Evolutionary conservation across 2,888 invertebrate species (phyloP), one percentile per base, ranked within the genome.

Genomic region (Petrolisthes cinctipes): DNA sequence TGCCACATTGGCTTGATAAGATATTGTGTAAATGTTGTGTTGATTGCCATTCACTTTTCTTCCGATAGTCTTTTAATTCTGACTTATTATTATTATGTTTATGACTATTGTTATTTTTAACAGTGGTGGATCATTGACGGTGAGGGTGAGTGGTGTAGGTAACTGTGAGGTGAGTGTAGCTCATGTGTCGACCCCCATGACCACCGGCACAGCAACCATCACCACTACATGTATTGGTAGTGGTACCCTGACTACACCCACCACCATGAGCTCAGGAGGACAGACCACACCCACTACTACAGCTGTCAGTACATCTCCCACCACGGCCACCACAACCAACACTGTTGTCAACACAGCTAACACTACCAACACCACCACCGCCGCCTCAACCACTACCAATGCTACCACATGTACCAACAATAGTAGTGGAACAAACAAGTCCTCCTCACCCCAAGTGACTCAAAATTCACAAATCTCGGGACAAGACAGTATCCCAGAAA

Each of bases 401-500:
- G 56, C 54, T n/a, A 76, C 73, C 86, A 86, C 61, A 61, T 78
- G 9, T 66, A 75, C 66, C 66, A 75, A 23, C 23, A 84, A 51
- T 84, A 57, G 20, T 71, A 76, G 84, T 76, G 76, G 86, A 37
- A 54, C 82, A 51, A 80, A 81, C 61, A 88, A 88, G 53, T 73
- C 84, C 56, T 56, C 81, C n/a, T 88, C 87, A 14, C 83, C 87
- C 51, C 87, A 88, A 75, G 84, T 82, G 57, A 84, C 84, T 71
- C 87, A 71, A 37, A 81, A 81, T 84, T 53, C 81, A 53, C 81
- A 54, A 23, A 84, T 79, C 61, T 61, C 84, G n/a, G 76, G 57
- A 81, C 87, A 84, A 53, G 87, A 88, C n/a, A 76, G 57, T 66
- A 53, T 79, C 61, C 87, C 80, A 83, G 87, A 88, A 54, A 88